Evolutionary conservation across 2,888 invertebrate species (phyloP), one percentile per base, ranked within the genome.

Genomic region (Palloptera scutellata): DNA sequence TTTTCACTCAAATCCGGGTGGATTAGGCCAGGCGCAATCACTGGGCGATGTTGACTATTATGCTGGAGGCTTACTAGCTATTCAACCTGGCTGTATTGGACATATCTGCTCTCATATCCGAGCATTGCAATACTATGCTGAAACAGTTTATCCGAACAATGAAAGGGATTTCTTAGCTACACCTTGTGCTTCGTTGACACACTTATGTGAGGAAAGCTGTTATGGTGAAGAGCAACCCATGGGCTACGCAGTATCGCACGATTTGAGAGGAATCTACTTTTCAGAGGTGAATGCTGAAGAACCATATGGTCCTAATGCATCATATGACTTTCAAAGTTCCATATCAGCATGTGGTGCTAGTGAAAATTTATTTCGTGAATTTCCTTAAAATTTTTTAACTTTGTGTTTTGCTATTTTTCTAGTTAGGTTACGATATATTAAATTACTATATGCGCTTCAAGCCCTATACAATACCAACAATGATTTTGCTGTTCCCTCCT

Each of bases 1-100:
- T 3, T 81, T 83, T 58, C 79, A 82, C 67, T 75, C 74, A 17
- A 81, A 82, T 74, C 75, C 79, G 0, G 82, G 82, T 15, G 74
- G 77, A 1, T 45, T 79, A 43, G 83, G 82, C 1, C 75, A 77
- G 55, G 54, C 74, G 0, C 73, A 75, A 5, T 70, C 73, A 4
- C 58, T 75, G 13, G 83, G 81, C 20, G 81, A 83, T 77, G 78
- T 76, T 0, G 83, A 84, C 68, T 84, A 81, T 69, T 83, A 76
- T 74, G 76, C 79, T 8, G 76, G 76, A 54, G 82, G 81, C 1
- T 66, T 77, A 60, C 48, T 55, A 4, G 75, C 79, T n/a, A 70
- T 81, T 41, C 77, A 76, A 53, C 57, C 67, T 0, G 82, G 81
- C 15, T 83, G 83, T 59, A 3, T 30, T 30, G 65, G 69, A 0